A percentile compares a stretch with the other conserved stretches of the same genome.
These are phyloP conservation scores for Allophyes oxyacanthae DNA, from an alignment of 2,888 invertebrate species.

Conservation along the genomic window DNA sequence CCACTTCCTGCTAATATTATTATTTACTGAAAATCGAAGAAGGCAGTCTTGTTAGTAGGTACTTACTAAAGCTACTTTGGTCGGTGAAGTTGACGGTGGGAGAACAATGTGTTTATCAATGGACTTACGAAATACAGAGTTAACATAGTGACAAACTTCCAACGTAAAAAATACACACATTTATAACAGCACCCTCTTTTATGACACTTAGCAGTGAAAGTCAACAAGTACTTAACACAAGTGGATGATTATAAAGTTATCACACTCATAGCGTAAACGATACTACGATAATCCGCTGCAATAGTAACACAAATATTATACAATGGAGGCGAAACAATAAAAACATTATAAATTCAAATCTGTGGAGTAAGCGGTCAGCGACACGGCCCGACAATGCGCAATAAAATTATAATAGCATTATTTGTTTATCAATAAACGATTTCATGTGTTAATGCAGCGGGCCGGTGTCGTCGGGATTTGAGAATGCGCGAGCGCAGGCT, in stretches of 20 bases:
- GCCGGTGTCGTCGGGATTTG: constrained; percentile 70
- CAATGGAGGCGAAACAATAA: constrained; percentile 66
- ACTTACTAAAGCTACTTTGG: too few relatives aligned
- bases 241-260: constrained; percentile 37
- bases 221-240: constrained; percentile 27
- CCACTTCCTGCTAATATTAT: too few relatives aligned
- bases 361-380: constrained; percentile 75
- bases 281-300: constrained; percentile 23
- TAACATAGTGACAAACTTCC: too few relatives aligned
- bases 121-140: too few relatives aligned
- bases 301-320: constrained; percentile 60
- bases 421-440: constrained; percentile 86
- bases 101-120: too few relatives aligned
- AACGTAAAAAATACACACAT: too few relatives aligned
- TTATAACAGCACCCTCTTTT: not conserved
- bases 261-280: constrained; percentile 18
- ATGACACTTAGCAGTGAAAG: constrained; percentile 8
- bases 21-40: too few relatives aligned
- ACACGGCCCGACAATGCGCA: constrained; percentile 74
- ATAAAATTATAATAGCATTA: constrained; percentile 85
- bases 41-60: too few relatives aligned
- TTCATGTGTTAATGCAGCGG: constrained; percentile 82
- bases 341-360: constrained; percentile 79
- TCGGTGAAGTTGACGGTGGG: too few relatives aligned
- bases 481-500: constrained; percentile 71